Evolutionary conservation across 2,888 invertebrate genomes (phyloP), one percentile per base, ranked within the genome.

Genomic region (Beris morrisii): DNA sequence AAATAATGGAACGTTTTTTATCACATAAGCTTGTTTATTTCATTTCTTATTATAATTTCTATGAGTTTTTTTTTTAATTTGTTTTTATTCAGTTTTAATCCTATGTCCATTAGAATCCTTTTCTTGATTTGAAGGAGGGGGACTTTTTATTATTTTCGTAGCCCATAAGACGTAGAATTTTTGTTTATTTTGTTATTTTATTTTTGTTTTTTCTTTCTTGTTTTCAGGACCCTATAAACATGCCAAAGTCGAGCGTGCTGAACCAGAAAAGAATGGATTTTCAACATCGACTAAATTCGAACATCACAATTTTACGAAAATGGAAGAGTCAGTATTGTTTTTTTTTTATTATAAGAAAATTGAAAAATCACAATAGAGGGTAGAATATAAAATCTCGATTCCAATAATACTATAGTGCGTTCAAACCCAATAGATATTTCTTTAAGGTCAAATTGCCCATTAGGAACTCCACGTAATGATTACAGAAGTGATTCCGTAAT

Each of bases 261-360:
- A 61, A 66, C 72, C 65, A 6, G 65, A 65, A 50, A 43, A 65
- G 22, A 73, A 77, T 67, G 82, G 82, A 58, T 83, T 84, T 71
- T 68, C 81, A 31, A 76, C 78, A 46, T 78, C 85, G 73, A 85
- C 83, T 11, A 84, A 86, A 74, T 92, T 91, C 81, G 82, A 82
- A 70, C 93, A 95, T 80, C 95, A 95, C 81, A 86, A 93, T 81
- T 92, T 88, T 78, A 76, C 77, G n/a, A 84, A 85, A 74, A 86
- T 95, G 88, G 88, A 88, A 79, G 79, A 80, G 73, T 83, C 75
- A 73, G 78, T 76, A 74, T 72, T 67, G 52, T 12, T 46, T 38
- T 61, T 12, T 61, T 61, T 50, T 38, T 38, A 5, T 7, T 38
- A 38, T 22, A 22, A 22, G 22, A 22, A 22, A 22, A 22, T 22